Conservation (phyloP, 2,113 vertebrate species). For the Lethenteron reissneri region DNA sequence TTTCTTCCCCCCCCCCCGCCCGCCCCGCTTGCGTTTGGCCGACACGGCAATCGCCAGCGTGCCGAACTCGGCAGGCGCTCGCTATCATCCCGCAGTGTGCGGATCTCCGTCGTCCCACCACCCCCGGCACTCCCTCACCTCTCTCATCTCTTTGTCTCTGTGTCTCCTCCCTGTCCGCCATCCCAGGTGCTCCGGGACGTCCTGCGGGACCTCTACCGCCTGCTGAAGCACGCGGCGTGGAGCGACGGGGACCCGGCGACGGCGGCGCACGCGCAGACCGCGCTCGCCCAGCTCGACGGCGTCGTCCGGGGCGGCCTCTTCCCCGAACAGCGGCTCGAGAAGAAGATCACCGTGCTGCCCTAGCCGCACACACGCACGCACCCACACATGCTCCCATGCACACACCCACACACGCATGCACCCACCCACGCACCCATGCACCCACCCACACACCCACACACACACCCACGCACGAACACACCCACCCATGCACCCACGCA, state of each 20-base stretch:
- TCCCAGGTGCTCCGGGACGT: slow-evolving; percentile 45
- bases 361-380: slow-evolving; percentile 12
- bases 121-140: neutral
- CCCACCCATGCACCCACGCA: too few relatives aligned
- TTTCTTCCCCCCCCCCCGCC: too few relatives aligned
- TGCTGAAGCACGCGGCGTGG: slow-evolving; percentile 45
- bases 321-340: slow-evolving; percentile 48
- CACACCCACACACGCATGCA: neutral
- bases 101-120: neutral
- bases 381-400: neutral
- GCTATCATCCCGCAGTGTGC: too few relatives aligned
- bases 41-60: too few relatives aligned
- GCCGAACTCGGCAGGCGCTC: too few relatives aligned
- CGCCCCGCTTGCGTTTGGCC: too few relatives aligned
- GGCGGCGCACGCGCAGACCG: slow-evolving; percentile 57
- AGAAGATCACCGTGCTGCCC: slow-evolving; percentile 64
- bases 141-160: too few relatives aligned
- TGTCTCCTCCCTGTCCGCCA: slow-evolving; percentile 8
- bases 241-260: slow-evolving; percentile 32
- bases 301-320: slow-evolving; percentile 47
- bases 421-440: neutral
- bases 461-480: too few relatives aligned
- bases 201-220: slow-evolving; percentile 57
- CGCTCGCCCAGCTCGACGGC: slow-evolving; percentile 52
- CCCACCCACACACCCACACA: neutral